These are phyloP conservation scores for Calosoma granatense DNA, from an alignment of 1,140 invertebrate genomes.

Conservation along the genomic window DNA sequence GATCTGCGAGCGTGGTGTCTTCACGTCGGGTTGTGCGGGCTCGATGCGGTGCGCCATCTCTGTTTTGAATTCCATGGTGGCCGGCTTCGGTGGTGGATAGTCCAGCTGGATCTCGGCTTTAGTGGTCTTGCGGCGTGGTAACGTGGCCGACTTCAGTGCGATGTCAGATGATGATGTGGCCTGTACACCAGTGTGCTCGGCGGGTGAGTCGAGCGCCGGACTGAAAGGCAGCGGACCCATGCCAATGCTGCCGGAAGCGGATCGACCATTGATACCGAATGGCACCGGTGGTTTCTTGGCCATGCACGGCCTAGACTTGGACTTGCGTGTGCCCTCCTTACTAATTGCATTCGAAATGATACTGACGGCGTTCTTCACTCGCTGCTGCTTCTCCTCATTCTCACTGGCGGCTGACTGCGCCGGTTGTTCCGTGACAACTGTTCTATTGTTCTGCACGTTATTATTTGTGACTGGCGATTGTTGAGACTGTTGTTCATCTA, in stretches of 20 bases:
- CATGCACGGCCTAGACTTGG: constrained; percentile 34
- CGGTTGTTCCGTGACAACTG: constrained; percentile 16
- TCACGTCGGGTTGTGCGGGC: constrained; percentile 34
- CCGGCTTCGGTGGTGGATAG: constrained; percentile 36
- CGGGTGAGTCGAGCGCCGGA: constrained; percentile 13
- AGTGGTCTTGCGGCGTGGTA: constrained; percentile 50
- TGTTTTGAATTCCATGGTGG: constrained; percentile 41
- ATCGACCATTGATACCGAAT: constrained; percentile 41
- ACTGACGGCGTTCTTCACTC: constrained; percentile 43
- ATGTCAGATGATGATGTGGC: constrained; percentile 48
- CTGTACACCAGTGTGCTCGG: constrained; percentile 27
- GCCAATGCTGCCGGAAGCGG: constrained; percentile 36
- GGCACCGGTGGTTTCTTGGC: constrained; percentile 47
- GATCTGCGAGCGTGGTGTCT: constrained; percentile 46
- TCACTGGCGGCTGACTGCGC: constrained; percentile 27
- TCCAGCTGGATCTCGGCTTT: constrained; percentile 54
- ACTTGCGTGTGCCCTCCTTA: constrained; percentile 40
- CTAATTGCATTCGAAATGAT: constrained; percentile 47
- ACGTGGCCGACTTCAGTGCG: constrained; percentile 52
- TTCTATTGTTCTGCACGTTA: constrained; percentile 26
- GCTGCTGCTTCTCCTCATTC: constrained; percentile 36
- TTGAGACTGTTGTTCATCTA: constrained; percentile 14
- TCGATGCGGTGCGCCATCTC: constrained; percentile 50
- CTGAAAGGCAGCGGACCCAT: constrained; percentile 25
- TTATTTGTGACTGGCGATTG: constrained; percentile 18